phyloP scores from a whole-genome alignment of 2,888 invertebrate genomes.

The Amorpha juglandis region DNA sequence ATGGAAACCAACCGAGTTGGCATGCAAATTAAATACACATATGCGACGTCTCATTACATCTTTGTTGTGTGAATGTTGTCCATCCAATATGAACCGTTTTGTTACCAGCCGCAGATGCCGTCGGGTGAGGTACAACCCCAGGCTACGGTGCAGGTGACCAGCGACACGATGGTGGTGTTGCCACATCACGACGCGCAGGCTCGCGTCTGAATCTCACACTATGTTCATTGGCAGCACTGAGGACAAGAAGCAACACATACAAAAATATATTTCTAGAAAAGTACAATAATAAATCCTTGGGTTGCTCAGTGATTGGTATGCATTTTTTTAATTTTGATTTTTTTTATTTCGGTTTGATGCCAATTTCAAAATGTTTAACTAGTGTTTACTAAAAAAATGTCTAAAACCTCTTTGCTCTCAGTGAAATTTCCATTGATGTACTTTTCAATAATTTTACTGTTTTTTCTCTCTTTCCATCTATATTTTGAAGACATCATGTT shows the following conservation, averaged over 20 bases:
- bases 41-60: too few relatives aligned
- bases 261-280: not conserved
- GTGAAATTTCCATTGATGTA: conserved; percentile 15
- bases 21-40: too few relatives aligned
- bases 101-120: conserved; percentile 45
- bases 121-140: conserved; percentile 36
- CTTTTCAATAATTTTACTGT: conserved; percentile 7
- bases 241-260: not conserved
- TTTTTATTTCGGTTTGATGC: not conserved
- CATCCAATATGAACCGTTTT: conserved; percentile 30
- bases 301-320: not conserved
- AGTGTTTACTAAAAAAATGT: not conserved
- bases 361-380: not conserved
- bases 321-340: not conserved
- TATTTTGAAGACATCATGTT: not conserved
- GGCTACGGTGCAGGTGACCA: conserved; percentile 36
- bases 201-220: conserved; percentile 65
- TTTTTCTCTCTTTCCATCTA: conserved; percentile 6
- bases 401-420: conserved; percentile 39
- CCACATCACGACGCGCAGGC: conserved; percentile 62
- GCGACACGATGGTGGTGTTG: conserved; percentile 68
- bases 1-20: too few relatives aligned
- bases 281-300: not conserved
- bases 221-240: conserved; percentile 4
- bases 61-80: conserved; percentile 16